Percentiles rank a stretch among this genome's conserved stretches.
phyloP scores from a whole-genome alignment of 2,888 invertebrate genomes.

The Exocentrus adspersus region DNA sequence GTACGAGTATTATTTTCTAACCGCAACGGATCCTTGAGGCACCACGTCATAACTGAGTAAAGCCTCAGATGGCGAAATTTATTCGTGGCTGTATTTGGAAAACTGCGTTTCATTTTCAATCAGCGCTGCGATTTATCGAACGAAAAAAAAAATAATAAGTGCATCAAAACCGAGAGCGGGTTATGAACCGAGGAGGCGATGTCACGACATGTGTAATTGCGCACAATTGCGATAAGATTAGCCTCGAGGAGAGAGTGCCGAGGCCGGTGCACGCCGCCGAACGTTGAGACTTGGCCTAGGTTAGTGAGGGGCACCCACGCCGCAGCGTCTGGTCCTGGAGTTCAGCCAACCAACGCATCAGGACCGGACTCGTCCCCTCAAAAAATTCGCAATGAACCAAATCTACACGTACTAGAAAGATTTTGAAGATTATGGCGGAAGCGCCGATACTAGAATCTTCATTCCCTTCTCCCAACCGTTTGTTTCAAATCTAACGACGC shows the following conservation, averaged over 20 bases:
- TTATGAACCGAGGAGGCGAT: constrained; percentile 45
- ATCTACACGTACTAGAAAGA: too few species aligned
- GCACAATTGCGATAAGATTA: constrained; percentile 57
- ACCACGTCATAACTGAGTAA: too few species aligned
- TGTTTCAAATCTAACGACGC: too few species aligned
- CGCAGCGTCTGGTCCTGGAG: constrained; percentile 25
- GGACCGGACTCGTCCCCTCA: constrained; percentile 11
- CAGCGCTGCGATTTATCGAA: constrained; percentile 2
- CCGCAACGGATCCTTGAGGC: too few species aligned
- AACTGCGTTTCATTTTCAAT: too few species aligned
- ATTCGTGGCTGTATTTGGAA: too few species aligned
- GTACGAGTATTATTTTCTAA: too few species aligned
- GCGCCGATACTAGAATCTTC: too few species aligned
- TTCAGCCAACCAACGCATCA: constrained; percentile 26
- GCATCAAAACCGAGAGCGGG: constrained; percentile 23
- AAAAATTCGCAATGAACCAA: too few species aligned
- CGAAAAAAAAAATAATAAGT: constrained; percentile 17
- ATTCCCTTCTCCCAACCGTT: too few species aligned
- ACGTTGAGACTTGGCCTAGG: constrained; percentile 23
- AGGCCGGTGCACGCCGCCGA: constrained; percentile 17
- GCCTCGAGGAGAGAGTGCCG: constrained; percentile 23
- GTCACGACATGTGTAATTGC: constrained; percentile 61
- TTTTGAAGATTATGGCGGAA: too few species aligned
- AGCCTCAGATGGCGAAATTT: too few species aligned
- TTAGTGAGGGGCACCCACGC: constrained; percentile 25